Evolutionary conservation across 2,888 invertebrate genomes (phyloP), one percentile per base, ranked within the genome.

Genomic region (Pseudanteris insignis): DNA sequence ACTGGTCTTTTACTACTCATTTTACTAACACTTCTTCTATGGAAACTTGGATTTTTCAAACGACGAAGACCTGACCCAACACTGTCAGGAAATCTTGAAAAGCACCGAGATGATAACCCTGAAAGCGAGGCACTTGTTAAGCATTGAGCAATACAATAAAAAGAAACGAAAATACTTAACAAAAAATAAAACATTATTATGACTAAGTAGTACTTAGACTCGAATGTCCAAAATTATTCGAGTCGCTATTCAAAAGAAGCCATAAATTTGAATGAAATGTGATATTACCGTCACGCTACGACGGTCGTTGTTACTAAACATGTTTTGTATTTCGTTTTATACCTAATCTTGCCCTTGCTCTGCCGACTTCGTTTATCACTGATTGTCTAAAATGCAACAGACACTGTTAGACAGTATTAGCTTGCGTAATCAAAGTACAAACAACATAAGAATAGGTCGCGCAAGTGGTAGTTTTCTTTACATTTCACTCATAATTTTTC

Each of bases 1-100:
- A 89, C 89, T 1, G 96, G 96, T 6, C 82, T 97, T 24, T 75
- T 96, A 65, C 83, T 97, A 11, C 83, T 97, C 24, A 86, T 93
- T 25, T 77, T 94, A 2, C 84, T 96, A 40, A 90, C 91, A 30
- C 84, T 91, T 38, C 85, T 89, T 12, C 82, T 96, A 55, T 94
- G 93, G 88, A 94, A 91, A 83, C 87, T 92, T 44, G 94, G 94
- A 41, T 94, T 94, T 86, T 94, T 94, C 82, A 93, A 92, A 75
- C 82, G 92, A 72, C 87, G 91, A 75, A 84, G 93, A 64, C 91
- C 91, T 2, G 92, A 93, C 79, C 90, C 89, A 1, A 92, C 92
- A 9, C 79, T 91, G 2, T 90, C 90, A 12, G 92, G 91, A 0
- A 90, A 90, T 78, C 79, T 90, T 13, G 89, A 89, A 75, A 90